These are phyloP conservation scores for Tillus elongatus DNA, from an alignment of 2,888 invertebrate genomes.

Conservation along the genomic window DNA sequence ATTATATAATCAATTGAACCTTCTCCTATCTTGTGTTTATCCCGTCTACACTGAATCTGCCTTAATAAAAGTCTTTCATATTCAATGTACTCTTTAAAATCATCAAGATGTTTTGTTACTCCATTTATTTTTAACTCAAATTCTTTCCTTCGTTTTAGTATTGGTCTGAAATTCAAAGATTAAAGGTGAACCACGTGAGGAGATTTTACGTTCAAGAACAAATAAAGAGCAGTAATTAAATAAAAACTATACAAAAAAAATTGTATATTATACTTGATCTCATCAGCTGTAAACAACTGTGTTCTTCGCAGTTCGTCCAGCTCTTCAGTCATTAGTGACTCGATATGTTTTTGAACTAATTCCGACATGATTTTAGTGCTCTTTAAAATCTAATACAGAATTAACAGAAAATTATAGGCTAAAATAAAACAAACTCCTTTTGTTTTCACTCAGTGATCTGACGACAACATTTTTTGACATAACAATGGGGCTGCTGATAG, in stretches of 20 bases:
- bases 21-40: constrained; percentile 47
- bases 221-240: too few species aligned
- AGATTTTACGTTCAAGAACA: too few species aligned
- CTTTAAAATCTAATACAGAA: too few species aligned
- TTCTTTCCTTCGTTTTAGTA: constrained; percentile 59
- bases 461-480: too few species aligned
- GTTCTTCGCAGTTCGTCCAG: constrained; percentile 69
- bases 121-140: constrained; percentile 66
- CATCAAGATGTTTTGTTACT: constrained; percentile 57
- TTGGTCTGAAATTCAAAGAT: constrained; percentile 48
- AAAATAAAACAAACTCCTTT: too few species aligned
- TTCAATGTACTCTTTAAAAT: constrained; percentile 60
- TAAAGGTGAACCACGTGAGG: too few species aligned
- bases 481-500: too few species aligned
- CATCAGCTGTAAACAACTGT: constrained; percentile 58
- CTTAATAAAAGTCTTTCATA: constrained; percentile 61
- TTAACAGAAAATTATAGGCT: too few species aligned
- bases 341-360: constrained; percentile 66
- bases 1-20: constrained; percentile 60
- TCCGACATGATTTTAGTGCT: constrained; percentile 72
- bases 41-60: constrained; percentile 54
- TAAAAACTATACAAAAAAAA: too few species aligned
- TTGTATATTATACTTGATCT: constrained; percentile 70
- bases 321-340: constrained; percentile 70
- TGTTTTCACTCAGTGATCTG: too few species aligned